These are phyloP conservation scores for Pegoplata infirma DNA, from an alignment of 2,888 invertebrate genomes.

Conservation along the genomic window DNA sequence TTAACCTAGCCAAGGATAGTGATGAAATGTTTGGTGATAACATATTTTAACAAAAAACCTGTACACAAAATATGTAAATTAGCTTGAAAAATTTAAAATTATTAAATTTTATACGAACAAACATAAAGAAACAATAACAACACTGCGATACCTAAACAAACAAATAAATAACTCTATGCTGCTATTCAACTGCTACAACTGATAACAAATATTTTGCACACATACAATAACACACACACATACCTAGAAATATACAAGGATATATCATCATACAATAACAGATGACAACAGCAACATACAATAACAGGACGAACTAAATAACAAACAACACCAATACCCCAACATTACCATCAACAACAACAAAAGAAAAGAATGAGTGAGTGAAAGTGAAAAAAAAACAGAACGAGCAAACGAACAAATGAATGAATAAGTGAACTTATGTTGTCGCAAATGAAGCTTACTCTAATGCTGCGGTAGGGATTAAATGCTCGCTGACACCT, in stretches of 20 bases:
- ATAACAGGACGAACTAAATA: background rate
- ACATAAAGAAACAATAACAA: conserved; percentile 1
- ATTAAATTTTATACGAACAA: conserved; percentile 12
- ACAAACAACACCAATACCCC: background rate
- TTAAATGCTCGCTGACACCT: conserved; percentile 58
- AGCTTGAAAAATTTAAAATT: conserved; percentile 22
- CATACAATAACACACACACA: background rate
- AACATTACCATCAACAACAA: background rate
- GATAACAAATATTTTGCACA: background rate
- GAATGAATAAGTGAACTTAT: conserved; percentile 41
- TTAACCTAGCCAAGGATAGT: too few relatives aligned
- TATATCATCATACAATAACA: background rate
- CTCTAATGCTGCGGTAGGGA: conserved; percentile 53
- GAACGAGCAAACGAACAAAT: conserved; percentile 17
- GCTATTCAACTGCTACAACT: background rate
- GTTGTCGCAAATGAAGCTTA: conserved; percentile 47
- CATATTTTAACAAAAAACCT: background rate
- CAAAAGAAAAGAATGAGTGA: conserved; percentile 18
- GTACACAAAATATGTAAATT: conserved; percentile 39
- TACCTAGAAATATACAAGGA: background rate
- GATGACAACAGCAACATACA: background rate
- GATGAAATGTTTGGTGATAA: background rate
- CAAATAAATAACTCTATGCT: conserved; percentile 15
- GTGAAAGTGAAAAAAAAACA: background rate
- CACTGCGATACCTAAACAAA: background rate